Conservation (phyloP, 2,888 invertebrate genomes). For the Himalopsyche japonica region DNA sequence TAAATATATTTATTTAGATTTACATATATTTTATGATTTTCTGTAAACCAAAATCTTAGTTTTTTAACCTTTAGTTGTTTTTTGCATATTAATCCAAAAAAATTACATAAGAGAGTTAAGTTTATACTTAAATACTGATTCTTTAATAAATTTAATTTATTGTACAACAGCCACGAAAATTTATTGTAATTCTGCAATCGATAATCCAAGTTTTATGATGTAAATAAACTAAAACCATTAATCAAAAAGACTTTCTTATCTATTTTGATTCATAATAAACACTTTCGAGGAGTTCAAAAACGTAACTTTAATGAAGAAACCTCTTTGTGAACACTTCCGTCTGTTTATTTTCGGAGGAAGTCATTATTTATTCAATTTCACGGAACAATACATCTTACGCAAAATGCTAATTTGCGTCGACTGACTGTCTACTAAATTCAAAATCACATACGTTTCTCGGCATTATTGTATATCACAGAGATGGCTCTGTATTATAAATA, state of each 20-base stretch:
- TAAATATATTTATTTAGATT: too few species aligned
- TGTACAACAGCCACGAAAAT: too few species aligned
- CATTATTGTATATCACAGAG: background rate
- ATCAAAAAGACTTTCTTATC: background rate
- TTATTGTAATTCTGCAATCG: too few species aligned
- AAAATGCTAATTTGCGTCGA: background rate
- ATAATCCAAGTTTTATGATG: too few species aligned
- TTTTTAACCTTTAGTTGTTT: too few species aligned
- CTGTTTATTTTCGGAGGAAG: background rate
- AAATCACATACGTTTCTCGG: background rate
- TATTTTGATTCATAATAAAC: background rate
- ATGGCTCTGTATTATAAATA: background rate
- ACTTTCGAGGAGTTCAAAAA: background rate
- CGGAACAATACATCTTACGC: background rate
- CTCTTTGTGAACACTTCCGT: background rate
- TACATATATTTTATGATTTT: too few species aligned
- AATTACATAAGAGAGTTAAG: too few species aligned
- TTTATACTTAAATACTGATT: too few species aligned
- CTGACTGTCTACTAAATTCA: background rate
- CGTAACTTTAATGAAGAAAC: background rate
- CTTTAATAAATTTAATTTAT: too few species aligned
- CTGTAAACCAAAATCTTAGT: too few species aligned
- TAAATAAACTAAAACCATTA: background rate
- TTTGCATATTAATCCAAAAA: too few species aligned
- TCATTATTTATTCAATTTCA: background rate